phyloP scores from a whole-genome alignment of 2,888 invertebrate genomes.

The Coenonympha glycerion region DNA sequence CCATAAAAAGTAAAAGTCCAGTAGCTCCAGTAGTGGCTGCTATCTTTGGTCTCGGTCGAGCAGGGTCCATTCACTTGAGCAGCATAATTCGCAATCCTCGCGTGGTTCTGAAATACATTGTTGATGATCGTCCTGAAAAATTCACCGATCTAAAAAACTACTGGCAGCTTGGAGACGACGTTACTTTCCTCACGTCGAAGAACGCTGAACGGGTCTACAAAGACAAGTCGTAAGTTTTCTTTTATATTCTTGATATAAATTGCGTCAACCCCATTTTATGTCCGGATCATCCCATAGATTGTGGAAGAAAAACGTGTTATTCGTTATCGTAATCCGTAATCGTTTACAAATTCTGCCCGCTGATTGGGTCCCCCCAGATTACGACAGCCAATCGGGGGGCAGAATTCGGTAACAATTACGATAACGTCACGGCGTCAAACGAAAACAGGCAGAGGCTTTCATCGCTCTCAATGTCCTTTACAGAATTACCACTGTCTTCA shows the following conservation, averaged over 20 bases:
- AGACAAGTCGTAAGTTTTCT: constrained; percentile 65
- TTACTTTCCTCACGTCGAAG: constrained; percentile 61
- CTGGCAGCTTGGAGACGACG: constrained; percentile 66
- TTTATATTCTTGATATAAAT: background rate
- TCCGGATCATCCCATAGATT: too few species aligned
- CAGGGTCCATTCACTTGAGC: constrained; percentile 76
- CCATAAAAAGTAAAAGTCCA: constrained; percentile 37
- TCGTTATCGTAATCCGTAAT: background rate
- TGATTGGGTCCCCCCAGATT: too few species aligned
- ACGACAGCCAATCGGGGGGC: too few species aligned
- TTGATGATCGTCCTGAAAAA: constrained; percentile 69
- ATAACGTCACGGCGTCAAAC: too few species aligned
- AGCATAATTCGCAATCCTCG: constrained; percentile 67
- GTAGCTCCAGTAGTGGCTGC: constrained; percentile 58
- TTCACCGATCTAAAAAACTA: constrained; percentile 62
- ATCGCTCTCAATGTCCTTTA: constrained; percentile 2
- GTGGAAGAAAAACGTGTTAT: too few species aligned
- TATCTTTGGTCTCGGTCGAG: constrained; percentile 77
- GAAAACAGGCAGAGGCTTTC: too few species aligned
- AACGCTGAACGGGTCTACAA: constrained; percentile 53
- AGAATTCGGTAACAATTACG: too few species aligned
- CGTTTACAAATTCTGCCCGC: background rate
- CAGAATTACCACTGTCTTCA: constrained; percentile 71
- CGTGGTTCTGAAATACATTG: constrained; percentile 70
- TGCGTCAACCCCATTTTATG: background rate